Conservation (phyloP, 1,140 invertebrate species). For the Anastrepha ludens region DNA sequence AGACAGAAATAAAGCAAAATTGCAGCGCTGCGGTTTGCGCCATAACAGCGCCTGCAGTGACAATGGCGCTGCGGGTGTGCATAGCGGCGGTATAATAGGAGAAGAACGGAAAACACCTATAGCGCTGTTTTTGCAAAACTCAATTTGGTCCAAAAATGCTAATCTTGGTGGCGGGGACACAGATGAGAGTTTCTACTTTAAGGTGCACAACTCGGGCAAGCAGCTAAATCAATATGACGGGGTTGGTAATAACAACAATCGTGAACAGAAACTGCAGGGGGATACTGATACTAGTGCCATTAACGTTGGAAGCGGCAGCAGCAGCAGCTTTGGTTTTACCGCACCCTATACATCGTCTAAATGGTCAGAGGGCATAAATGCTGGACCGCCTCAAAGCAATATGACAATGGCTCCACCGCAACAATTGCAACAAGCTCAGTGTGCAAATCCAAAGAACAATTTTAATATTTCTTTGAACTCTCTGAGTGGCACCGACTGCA, state of each 20-base stretch:
- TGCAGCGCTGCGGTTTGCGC: neutral
- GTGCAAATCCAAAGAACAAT: neutral
- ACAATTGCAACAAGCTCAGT: neutral
- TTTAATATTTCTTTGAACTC: neutral
- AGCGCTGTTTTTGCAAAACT: slow-evolving; percentile 58
- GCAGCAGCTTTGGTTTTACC: slow-evolving; percentile 3
- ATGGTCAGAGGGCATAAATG: slow-evolving; percentile 60
- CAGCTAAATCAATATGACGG: slow-evolving; percentile 45
- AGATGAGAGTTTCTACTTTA: slow-evolving; percentile 59
- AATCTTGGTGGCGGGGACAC: slow-evolving; percentile 54
- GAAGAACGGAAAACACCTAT: slow-evolving; percentile 52
- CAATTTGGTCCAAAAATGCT: slow-evolving; percentile 58
- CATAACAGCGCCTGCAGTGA: slow-evolving; percentile 49
- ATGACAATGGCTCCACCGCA: neutral
- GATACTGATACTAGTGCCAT: neutral
- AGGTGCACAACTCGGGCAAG: slow-evolving; percentile 56
- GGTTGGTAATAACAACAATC: neutral
- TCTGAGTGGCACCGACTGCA: neutral
- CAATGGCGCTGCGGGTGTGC: slow-evolving; percentile 3
- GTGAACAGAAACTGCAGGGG: neutral
- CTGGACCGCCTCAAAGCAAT: slow-evolving; percentile 51
- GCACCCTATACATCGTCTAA: slow-evolving; percentile 51
- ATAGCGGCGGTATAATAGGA: slow-evolving; percentile 16
- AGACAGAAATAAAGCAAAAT: slow-evolving; percentile 54
- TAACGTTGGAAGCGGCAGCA: neutral